Base-by-base conservation (phyloP, 2,888 invertebrate genomes). In the Volucella zonaria region DNA sequence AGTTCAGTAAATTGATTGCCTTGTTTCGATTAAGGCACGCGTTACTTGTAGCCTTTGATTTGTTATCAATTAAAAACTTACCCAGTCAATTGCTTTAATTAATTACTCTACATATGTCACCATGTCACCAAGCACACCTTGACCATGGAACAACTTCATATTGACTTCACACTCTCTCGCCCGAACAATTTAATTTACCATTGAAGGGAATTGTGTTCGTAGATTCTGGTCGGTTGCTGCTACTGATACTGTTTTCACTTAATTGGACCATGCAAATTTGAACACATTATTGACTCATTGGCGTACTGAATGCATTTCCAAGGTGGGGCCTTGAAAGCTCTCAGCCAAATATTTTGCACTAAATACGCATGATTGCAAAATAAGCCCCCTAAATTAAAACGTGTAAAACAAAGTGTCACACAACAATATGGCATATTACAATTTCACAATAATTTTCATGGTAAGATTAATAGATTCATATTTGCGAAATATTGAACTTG, bases 101-200 rank as follows among this genome's bases (percentile, higher is more conserved):
- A 75, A 75, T 66, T 67, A 58, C 40, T 59, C 56, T 23, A 58
- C 51, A 23, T 14, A 49, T 56, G 47, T 49, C 66, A 58, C 49
- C 23, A 10, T 64, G 47, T 66, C 74, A 58, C 51, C 31, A 31
- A 31, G 18, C 10, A 43, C 51, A 74, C 80, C 80, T 80, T 75
- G 80, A 80, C 80, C 80, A 80, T 80, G 80, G 31, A 56, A 31
- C 38, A 40, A 61, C 59, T 54, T 73, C 47, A 66, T 62, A 54
- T 47, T 31, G 47, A 23, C 49, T 54, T 56, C 43, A 80, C 56
- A 62, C 75, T 64, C 45, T 43, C 43, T 14, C 59, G 49, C n/a
- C 45, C 45, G 12, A 68, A 80, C 67, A 68, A 68, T 80, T 68
- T 68, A 68, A 68, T 74, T 80, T 64, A 58, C 56, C 75, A 68